phyloP scores from a whole-genome alignment of 2,113 vertebrate species.

The Lampris megalopsis region DNA sequence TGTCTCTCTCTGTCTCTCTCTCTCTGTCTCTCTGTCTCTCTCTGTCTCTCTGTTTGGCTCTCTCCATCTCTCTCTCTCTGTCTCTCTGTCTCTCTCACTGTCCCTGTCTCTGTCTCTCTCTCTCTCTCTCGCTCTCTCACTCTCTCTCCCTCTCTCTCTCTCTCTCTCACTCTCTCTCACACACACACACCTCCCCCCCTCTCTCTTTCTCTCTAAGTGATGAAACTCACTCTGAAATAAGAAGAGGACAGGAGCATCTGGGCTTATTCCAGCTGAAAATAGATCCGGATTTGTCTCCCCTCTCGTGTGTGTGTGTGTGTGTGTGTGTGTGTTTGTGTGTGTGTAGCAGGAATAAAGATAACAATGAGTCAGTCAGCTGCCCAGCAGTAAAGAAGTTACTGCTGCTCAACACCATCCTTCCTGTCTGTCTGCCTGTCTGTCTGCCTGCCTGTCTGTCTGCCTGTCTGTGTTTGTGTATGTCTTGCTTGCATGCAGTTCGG shows the following conservation, averaged over 20 bases:
- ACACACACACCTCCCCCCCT: background rate
- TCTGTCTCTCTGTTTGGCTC: background rate
- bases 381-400: constrained; percentile 20
- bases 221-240: constrained; percentile 66
- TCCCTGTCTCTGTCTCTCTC: background rate
- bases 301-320: constrained; percentile 27
- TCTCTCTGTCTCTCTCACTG: too few relatives aligned
- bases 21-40: background rate
- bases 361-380: constrained; percentile 61
- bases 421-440: constrained; percentile 9
- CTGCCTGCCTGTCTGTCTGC: constrained; percentile 6
- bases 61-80: background rate
- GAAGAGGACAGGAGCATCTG: constrained; percentile 65
- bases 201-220: constrained; percentile 41
- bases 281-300: constrained; percentile 63
- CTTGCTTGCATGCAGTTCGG: constrained; percentile 31
- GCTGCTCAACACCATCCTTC: constrained; percentile 42
- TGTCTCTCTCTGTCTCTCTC: background rate
- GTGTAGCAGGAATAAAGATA: constrained; percentile 21
- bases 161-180: background rate
- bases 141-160: background rate
- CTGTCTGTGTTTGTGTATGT: constrained; percentile 16
- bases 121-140: background rate
- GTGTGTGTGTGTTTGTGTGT: constrained; percentile 1
- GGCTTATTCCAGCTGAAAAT: constrained; percentile 68